Conservation (phyloP, 2,888 invertebrate genomes). For the Sycophila texana region DNA sequence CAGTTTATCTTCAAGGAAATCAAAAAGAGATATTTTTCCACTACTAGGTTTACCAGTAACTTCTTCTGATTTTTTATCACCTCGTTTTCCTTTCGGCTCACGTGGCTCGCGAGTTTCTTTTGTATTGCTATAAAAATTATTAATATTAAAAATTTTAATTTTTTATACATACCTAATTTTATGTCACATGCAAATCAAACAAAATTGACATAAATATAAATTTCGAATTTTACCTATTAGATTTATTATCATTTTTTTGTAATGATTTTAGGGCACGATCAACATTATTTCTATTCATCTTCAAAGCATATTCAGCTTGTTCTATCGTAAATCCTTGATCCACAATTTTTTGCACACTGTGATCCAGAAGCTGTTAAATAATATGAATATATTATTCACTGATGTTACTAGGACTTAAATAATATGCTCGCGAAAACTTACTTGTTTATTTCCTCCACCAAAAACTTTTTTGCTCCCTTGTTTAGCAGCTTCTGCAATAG, state of each 20-base stretch:
- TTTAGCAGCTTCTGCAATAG: constrained; percentile 91
- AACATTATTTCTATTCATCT: constrained; percentile 84
- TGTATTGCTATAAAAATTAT: constrained; percentile 42
- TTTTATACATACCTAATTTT: constrained; percentile 9
- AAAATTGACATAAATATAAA: neutral
- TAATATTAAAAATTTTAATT: constrained; percentile 39
- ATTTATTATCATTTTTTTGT: constrained; percentile 76
- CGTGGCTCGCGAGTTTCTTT: constrained; percentile 72
- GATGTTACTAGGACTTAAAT: constrained; percentile 19
- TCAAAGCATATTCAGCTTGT: constrained; percentile 85
- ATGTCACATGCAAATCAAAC: too few species aligned
- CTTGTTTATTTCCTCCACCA: constrained; percentile 77
- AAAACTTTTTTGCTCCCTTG: constrained; percentile 78
- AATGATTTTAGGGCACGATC: constrained; percentile 83
- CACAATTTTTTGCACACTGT: constrained; percentile 86
- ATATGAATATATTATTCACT: constrained; percentile 24
- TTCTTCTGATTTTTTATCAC: constrained; percentile 76
- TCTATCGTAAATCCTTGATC: constrained; percentile 88
- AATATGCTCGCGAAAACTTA: constrained; percentile 54
- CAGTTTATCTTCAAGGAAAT: constrained; percentile 89
- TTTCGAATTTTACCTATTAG: constrained; percentile 61
- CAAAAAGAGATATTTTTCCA: constrained; percentile 87
- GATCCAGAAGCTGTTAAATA: constrained; percentile 80
- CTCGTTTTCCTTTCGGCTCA: constrained; percentile 75
- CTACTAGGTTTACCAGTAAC: constrained; percentile 82